Percentiles rank a stretch among this genome's conserved stretches.
Evolutionary conservation across 2,888 invertebrate genomes (phyloP).

Genomic region (Aphidoletes aphidimyza): DNA sequence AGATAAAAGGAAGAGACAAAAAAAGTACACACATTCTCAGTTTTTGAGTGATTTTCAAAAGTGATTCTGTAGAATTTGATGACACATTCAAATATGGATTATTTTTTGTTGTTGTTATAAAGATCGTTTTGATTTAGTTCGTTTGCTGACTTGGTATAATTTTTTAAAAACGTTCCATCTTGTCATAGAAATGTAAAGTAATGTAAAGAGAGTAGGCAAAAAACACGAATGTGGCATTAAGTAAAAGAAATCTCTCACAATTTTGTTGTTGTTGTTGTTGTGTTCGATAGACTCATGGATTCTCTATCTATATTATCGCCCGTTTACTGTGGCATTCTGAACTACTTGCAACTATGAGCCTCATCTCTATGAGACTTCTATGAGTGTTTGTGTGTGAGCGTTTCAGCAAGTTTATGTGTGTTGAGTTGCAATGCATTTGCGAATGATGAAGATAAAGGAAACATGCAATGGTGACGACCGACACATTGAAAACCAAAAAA

Average conservation of each 20-base stretch:
- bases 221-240: neutral
- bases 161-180: neutral
- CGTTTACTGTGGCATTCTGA: neutral
- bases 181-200: neutral
- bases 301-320: slow-evolving; percentile 25
- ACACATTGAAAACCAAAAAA: no score
- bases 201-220: neutral
- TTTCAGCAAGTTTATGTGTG: neutral
- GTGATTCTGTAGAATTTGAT: slow-evolving; percentile 22
- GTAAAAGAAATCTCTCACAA: neutral
- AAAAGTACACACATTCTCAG: no score
- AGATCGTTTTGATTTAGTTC: slow-evolving; percentile 33
- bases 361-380: no score
- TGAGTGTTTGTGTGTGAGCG: neutral
- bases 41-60: neutral
- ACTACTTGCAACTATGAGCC: neutral
- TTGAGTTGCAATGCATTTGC: slow-evolving; percentile 1
- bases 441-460: slow-evolving; percentile 51
- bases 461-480: slow-evolving; percentile 39
- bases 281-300: neutral
- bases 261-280: neutral
- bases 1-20: neutral
- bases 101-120: neutral
- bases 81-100: slow-evolving; percentile 24
- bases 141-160: neutral